phyloP scores from a whole-genome alignment of 2,888 invertebrate genomes.

The Corythucha ciliata region DNA sequence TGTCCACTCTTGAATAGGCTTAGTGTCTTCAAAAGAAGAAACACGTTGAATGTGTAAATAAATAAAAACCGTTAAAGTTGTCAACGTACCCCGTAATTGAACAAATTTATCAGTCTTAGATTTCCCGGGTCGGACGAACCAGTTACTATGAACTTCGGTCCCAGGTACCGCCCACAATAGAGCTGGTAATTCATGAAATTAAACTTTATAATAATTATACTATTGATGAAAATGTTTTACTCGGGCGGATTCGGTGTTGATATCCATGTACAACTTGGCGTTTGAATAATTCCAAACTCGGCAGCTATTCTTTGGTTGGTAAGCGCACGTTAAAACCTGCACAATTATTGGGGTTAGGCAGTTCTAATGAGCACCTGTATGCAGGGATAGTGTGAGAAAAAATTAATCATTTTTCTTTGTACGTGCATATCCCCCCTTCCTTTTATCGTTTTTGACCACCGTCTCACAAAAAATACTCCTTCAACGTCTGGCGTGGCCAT shows the following conservation, averaged over 20 bases:
- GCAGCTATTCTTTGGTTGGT: slow-evolving; percentile 52
- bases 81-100: slow-evolving; percentile 19
- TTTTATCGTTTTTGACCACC: background rate
- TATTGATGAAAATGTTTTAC: slow-evolving; percentile 22
- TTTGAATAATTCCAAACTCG: slow-evolving; percentile 58
- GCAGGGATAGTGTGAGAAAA: background rate
- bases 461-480: too few relatives aligned
- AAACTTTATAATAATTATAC: slow-evolving; percentile 11
- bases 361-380: too few relatives aligned
- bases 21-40: slow-evolving; percentile 16
- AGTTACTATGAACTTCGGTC: slow-evolving; percentile 49
- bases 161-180: slow-evolving; percentile 53
- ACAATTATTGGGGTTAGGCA: too few relatives aligned
- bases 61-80: background rate
- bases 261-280: slow-evolving; percentile 51
- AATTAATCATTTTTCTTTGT: too few relatives aligned
- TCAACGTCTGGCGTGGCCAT: too few relatives aligned
- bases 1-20: slow-evolving; percentile 17
- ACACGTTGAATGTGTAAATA: background rate
- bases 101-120: slow-evolving; percentile 52
- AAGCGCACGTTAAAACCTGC: slow-evolving; percentile 57
- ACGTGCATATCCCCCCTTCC: too few relatives aligned
- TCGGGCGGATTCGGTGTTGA: slow-evolving; percentile 47
- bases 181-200: slow-evolving; percentile 41
- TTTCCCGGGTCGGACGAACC: slow-evolving; percentile 54